Evolutionary conservation across 2,888 invertebrate species (phyloP), one percentile per base, ranked within the genome.

Genomic region (Brenthis ino): DNA sequence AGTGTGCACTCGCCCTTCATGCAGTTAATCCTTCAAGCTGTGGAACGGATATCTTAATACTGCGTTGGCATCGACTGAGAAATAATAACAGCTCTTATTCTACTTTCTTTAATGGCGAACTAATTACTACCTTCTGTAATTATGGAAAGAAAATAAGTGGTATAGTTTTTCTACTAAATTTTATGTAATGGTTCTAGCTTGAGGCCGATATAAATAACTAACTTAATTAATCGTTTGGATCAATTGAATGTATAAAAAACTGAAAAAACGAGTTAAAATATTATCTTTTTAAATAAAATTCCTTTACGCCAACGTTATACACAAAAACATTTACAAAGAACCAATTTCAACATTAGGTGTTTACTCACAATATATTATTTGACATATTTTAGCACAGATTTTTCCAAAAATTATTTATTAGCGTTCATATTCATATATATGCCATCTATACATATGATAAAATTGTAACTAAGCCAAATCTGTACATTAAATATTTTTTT

Each of bases 41-140:
- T 50, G 68, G 58, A 55, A 61, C 64, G 66, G 68, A 72, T 72
- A 72, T 73, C 73, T 73, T 67, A 71, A 73, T 73, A 71, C 69
- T 64, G 64, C 68, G 64, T 63, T 54, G 51, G 37, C 68, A 72
- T 68, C 68, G 63, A 65, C 57, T 65, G 58, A 60, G 67, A 61
- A 67, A 58, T 65, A 72, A 66, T 47, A 43, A 69, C 61, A 47
- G 57, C 58, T 56, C 57, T 54, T 57, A 72, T 47, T 37, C 24
- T 33, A 37, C 56, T 61, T 67, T 48, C 60, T 60, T 67, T 54
- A 60, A 54, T 60, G 54, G 58, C n/a, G 58, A 60, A 48, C 60
- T 67, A 74, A 74, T 72, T 68, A 69, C 72, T 58, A 33, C 60
- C 64, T 67, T 47, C 70, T 54, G 33, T 72, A 71, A 72, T 72